A percentile compares a stretch with the other conserved stretches of the same genome.
These are phyloP conservation scores for Thalassoma bifasciatum DNA, from an alignment of 2,113 vertebrate species.

Conservation along the genomic window DNA sequence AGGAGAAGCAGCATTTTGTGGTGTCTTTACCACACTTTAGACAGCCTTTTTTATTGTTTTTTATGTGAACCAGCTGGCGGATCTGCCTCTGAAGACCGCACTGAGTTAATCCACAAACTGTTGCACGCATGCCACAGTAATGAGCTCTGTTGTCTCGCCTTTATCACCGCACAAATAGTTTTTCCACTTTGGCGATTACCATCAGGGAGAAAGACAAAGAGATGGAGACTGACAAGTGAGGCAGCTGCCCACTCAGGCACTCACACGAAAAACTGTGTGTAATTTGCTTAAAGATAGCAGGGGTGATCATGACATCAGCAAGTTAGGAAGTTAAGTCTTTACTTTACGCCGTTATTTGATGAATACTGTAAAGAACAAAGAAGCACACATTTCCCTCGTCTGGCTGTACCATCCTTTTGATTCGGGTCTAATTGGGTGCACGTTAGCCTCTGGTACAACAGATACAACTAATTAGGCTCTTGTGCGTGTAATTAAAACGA, in stretches of 20 bases:
- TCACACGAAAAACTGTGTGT: conserved; percentile 47
- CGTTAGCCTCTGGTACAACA: conserved; percentile 81
- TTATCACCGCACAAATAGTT: conserved; percentile 48
- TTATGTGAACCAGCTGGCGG: conserved; percentile 34
- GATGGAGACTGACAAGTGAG: conserved; percentile 46
- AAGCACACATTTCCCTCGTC: conserved; percentile 11
- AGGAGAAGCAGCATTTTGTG: conserved; percentile 17
- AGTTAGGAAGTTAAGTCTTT: conserved; percentile 55
- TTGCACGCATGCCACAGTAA: conserved; percentile 47
- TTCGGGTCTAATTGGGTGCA: conserved; percentile 80
- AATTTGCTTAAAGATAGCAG: conserved; percentile 71
- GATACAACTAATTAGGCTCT: conserved; percentile 84
- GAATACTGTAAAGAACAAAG: conserved; percentile 67
- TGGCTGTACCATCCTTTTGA: conserved; percentile 75
- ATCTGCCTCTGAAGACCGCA: conserved; percentile 32
- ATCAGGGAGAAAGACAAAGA: conserved; percentile 42
- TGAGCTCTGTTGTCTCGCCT: conserved; percentile 44
- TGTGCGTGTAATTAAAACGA: conserved; percentile 82
- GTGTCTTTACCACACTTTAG: conserved; percentile 20
- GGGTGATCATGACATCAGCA: conserved; percentile 65
- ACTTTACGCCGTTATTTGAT: conserved; percentile 62
- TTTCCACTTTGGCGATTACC: conserved; percentile 49
- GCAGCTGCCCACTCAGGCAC: conserved; percentile 32
- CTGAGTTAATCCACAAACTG: conserved; percentile 54
- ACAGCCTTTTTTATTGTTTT: conserved; percentile 10